These are phyloP conservation scores for Glaucidium brasilianum DNA, from an alignment of 2,113 vertebrate genomes.

Conservation along the genomic window DNA sequence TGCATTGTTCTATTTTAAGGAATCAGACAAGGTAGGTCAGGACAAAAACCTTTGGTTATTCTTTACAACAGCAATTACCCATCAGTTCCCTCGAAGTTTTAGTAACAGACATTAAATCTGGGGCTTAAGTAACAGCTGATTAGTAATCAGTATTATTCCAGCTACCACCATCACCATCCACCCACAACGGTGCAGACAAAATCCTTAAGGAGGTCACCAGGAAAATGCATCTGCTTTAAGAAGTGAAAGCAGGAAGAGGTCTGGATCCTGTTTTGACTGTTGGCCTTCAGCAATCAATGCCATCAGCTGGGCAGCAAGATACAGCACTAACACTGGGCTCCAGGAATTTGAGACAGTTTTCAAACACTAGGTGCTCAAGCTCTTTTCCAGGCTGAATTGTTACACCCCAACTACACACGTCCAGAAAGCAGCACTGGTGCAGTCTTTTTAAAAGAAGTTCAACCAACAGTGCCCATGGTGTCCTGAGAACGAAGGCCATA, in stretches of 20 bases:
- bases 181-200: not conserved
- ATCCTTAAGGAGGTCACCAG: not conserved
- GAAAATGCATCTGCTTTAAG: not conserved
- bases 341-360: not conserved
- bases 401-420: not conserved
- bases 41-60: not conserved
- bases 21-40: conserved; percentile 53
- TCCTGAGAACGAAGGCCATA: not conserved
- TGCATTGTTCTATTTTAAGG: conserved; percentile 42
- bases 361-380: not conserved
- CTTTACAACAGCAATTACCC: not conserved
- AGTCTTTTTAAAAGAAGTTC: not conserved
- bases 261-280: not conserved
- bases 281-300: not conserved
- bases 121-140: not conserved
- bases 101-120: not conserved
- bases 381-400: not conserved
- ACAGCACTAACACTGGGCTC: not conserved
- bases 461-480: not conserved
- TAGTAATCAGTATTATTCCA: not conserved
- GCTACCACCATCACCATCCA: not conserved
- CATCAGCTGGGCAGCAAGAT: not conserved
- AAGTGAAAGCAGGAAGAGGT: conserved; percentile 3
- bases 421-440: not conserved
- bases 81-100: not conserved